These are phyloP conservation scores for Acanthosepion lycidas DNA, from an alignment of 2,888 invertebrate genomes.

Conservation along the genomic window DNA sequence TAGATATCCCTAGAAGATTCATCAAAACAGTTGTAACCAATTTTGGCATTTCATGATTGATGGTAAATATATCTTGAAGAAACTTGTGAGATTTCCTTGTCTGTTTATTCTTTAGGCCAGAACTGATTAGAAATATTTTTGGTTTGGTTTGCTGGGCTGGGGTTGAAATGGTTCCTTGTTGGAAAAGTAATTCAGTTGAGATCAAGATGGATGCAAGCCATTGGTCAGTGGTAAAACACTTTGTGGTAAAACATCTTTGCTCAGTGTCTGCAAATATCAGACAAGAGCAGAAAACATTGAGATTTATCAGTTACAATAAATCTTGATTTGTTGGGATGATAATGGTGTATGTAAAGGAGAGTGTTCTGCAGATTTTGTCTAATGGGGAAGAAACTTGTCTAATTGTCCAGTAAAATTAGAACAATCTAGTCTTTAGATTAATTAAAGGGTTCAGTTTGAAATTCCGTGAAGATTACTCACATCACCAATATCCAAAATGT, in stretches of 20 bases:
- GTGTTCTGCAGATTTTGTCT: background rate
- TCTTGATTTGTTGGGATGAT: background rate
- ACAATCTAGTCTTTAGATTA: too few relatives aligned
- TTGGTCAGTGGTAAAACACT: background rate
- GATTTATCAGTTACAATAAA: conserved; percentile 33
- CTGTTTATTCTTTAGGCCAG: conserved; percentile 33
- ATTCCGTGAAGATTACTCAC: background rate
- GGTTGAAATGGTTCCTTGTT: background rate
- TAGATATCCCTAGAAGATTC: background rate
- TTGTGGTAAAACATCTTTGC: conserved; percentile 12
- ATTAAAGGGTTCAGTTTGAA: too few relatives aligned
- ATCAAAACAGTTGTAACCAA: conserved; percentile 11
- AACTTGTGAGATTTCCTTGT: background rate
- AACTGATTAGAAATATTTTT: background rate
- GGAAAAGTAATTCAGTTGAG: background rate
- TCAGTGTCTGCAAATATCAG: background rate
- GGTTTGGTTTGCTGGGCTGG: background rate
- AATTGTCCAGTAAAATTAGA: too few relatives aligned
- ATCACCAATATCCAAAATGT: too few relatives aligned
- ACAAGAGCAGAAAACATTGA: background rate
- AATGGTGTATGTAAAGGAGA: background rate
- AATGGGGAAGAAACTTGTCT: background rate
- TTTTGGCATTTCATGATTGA: background rate
- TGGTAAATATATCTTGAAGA: background rate
- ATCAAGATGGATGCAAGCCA: background rate